Percentiles rank a stretch among this genome's conserved stretches.
Conservation (phyloP, 1,140 invertebrate genomes). For the Drosophila nasuta region DNA sequence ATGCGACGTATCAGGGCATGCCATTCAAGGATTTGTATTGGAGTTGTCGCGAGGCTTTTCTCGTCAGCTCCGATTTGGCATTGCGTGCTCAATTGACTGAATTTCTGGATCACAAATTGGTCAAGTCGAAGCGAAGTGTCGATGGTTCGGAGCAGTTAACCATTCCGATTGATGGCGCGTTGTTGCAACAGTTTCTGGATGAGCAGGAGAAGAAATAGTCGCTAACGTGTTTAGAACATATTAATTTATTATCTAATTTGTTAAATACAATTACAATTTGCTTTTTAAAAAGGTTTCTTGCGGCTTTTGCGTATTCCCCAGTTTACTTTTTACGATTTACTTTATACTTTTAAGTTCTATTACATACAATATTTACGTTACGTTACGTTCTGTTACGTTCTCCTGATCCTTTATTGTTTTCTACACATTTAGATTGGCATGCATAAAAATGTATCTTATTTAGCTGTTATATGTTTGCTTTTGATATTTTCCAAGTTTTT, state of each 20-base stretch:
- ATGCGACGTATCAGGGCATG: conserved; percentile 91
- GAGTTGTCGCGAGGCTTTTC: conserved; percentile 92
- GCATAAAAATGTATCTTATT: conserved; percentile 70
- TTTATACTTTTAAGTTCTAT: conserved; percentile 25
- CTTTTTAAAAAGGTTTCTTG: conserved; percentile 66
- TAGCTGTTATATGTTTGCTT: conserved; percentile 39
- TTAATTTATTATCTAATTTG: conserved; percentile 83
- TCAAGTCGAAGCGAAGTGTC: conserved; percentile 91
- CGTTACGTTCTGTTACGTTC: not conserved
- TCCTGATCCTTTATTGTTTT: conserved; percentile 53
- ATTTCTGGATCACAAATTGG: conserved; percentile 96
- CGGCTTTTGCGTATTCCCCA: conserved; percentile 39
- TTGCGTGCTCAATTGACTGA: conserved; percentile 95
- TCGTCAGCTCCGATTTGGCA: conserved; percentile 95
- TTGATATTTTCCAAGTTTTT: conserved; percentile 28
- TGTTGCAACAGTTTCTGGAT: conserved; percentile 92
- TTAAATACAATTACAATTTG: conserved; percentile 82
- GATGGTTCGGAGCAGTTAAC: conserved; percentile 93
- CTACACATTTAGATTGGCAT: conserved; percentile 83
- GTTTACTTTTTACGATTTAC: conserved; percentile 22
- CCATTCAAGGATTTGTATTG: conserved; percentile 94
- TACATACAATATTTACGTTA: conserved; percentile 14
- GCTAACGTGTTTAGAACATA: conserved; percentile 70
- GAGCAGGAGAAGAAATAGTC: conserved; percentile 84
- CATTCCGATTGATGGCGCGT: conserved; percentile 91